Evolutionary conservation across 1,140 invertebrate genomes (phyloP), one percentile per base, ranked within the genome.

Genomic region (Drosophila lacteicornis): DNA sequence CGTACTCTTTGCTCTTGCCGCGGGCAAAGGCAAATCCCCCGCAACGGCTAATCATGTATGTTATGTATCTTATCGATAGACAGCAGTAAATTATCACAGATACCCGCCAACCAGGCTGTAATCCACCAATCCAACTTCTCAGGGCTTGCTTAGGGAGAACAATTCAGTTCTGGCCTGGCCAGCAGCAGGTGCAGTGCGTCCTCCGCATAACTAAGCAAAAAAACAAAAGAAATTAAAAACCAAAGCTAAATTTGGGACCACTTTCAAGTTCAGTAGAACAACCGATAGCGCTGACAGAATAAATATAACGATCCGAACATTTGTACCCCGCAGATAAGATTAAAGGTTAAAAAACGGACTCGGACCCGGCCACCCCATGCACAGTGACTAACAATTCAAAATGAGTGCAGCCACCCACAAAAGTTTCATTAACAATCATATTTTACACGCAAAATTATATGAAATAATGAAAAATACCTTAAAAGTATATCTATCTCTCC

Each of bases 1-100:
- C 15, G 15, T 55, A 45, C 12, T 38, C 62, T 77, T 58, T 56
- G 73, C 51, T 17, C 56, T 12, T 56, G 55, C 38, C 25, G 13
- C 15, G 22, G 51, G 13, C 61, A 66, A 77, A 68, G 51, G 13
- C 61, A 66, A 77, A 68, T 60, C 62, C 58, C 45, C 13, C 25
- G 38, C 42, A 43, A 15, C 4, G 47, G 62, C 62, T 77, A 77
- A 77, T 77, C 75, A 43, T 4, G 0, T 12, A 19, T 69, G 50
- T 77, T 12, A 19, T 69, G 50, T 77, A 68, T 77, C 75, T 77
- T 77, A 77, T 77, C 75, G 27, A 77, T 45, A 55, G 62, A 77
- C 49, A 77, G 40, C 55, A 38, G 51, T 68, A 33, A 61, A 61
- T 47, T 36, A 22, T 46, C 57, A 60, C 17, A 77, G 30, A 36